Base-by-base conservation (phyloP, 1,140 invertebrate genomes). In the Eumaeus atala region DNA sequence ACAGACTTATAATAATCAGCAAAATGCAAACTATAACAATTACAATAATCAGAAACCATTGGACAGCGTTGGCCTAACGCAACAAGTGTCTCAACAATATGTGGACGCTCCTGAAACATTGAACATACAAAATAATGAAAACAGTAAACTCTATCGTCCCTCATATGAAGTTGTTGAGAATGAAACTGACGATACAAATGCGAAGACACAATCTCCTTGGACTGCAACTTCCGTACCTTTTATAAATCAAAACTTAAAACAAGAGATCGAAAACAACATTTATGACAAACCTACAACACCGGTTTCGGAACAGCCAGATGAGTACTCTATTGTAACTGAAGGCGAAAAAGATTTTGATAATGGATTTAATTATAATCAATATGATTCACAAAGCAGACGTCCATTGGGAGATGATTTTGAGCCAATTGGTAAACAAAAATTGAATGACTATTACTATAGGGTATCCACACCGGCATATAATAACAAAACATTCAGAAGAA, bases 151-250 rank as follows among this genome's bases (percentile, higher is more conserved):
- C 14, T 66, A 67, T 58, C 72, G 64, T 47, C 73, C 78, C 12
- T 69, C 78, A 12, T 88, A 88, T 50, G 87, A 87, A 69, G 87
- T 88, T 0, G 79, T 79, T 8, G 87, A 88, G 64, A 79, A 73
- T 52, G 77, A 78, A 54, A 55, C 57, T 11, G 76, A 79, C 40
- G 79, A 78, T 40, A 47, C 66, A 9, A 67, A 62, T n/a, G 74
- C 77, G 3, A 70, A 76, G 33, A 64, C 80, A 9, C 65, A 69
- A 5, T 56, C 61, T 12, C 54, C 67, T 9, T 84, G 81, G 81
- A 54, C 69, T 8, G 60, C 70, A 17, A 77, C 73, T 1, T 69
- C 73, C 6, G 61, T 67, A 48, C 51, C 73, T 8, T 69, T 79
- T 16, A 60, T 61, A 8, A 58, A 72, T 17, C 71, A 74, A 54